Base-by-base conservation (phyloP, 2,113 vertebrate species). In the Cephalophus harveyi region DNA sequence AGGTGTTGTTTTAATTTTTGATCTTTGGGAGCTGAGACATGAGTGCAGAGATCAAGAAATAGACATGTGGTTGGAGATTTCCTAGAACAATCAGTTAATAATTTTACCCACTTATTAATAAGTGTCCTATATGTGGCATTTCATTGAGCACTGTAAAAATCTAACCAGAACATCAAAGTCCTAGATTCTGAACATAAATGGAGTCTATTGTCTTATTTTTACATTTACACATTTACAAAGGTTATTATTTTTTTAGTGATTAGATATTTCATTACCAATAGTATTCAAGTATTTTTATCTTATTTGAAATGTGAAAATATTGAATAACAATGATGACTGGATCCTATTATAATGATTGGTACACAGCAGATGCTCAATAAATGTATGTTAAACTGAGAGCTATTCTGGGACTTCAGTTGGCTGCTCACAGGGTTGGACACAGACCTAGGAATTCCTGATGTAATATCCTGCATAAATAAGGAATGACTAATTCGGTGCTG, bases 401-500 rank as follows among this genome's bases (percentile, higher is more conserved):
- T 97, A 95, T 98, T 98, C 82, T 98, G 97, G 90, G 89, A 98
- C 98, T 99, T 98, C 97, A 98, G 97, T 92, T 98, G 97, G 97
- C 88, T 94, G 96, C 98, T 98, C 96, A 74, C n/a, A 98, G 97
- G 97, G 96, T 97, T 99, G 98, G 97, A 85, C 10, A 97, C 94
- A 97, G 98, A 98, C 97, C 93, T 82, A 98, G 95, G 98, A 98
- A 99, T 98, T 99, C 97, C 98, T 99, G 98, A 98, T 98, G 97
- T 98, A 99, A 99, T 98, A 99, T 97, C 98, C 98, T 98, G 97
- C 97, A 97, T 98, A 98, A 98, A 97, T 98, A 98, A 98, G 95
- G 98, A 98, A 99, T 98, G 98, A 99, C 97, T 99, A 99, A 99
- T 98, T 98, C 97, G 97, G 97, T 98, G 97, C 89, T 98, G 98